A percentile compares a stretch with the other conserved stretches of the same genome.
phyloP scores from a whole-genome alignment of 2,113 vertebrate genomes.

The Melanotaenia duboulayi region DNA sequence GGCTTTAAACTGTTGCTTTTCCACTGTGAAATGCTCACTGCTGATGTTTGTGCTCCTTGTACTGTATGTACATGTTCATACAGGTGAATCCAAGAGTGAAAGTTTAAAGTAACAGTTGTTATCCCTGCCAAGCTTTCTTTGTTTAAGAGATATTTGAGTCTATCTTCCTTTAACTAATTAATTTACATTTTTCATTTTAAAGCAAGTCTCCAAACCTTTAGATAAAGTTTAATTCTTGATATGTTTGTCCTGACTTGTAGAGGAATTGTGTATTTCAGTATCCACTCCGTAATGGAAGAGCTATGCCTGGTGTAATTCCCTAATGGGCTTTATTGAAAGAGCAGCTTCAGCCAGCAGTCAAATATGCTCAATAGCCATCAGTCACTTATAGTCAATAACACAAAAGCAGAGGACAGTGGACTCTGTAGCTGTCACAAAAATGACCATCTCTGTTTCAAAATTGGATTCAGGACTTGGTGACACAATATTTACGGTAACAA shows the following conservation, averaged over 20 bases:
- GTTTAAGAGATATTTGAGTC: neutral
- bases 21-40: neutral
- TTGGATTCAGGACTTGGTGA: constrained; percentile 33
- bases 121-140: neutral
- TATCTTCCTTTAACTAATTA: too few relatives aligned
- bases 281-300: constrained; percentile 33
- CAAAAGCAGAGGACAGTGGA: constrained; percentile 34
- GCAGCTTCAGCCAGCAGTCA: constrained; percentile 45
- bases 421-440: constrained; percentile 43
- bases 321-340: constrained; percentile 52
- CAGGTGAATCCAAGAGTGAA: neutral
- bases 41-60: neutral
- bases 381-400: constrained; percentile 59
- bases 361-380: constrained; percentile 44
- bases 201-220: neutral
- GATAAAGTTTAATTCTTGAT: constrained; percentile 12
- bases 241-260: constrained; percentile 25
- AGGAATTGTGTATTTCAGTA: constrained; percentile 51
- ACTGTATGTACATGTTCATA: neutral
- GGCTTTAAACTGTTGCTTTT: neutral
- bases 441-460: constrained; percentile 35
- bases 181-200: neutral
- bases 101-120: neutral
- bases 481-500: constrained; percentile 46
- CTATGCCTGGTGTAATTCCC: constrained; percentile 46